Conservation (phyloP, 2,797 vertebrate genomes). For the Forpus xanthops region DNA sequence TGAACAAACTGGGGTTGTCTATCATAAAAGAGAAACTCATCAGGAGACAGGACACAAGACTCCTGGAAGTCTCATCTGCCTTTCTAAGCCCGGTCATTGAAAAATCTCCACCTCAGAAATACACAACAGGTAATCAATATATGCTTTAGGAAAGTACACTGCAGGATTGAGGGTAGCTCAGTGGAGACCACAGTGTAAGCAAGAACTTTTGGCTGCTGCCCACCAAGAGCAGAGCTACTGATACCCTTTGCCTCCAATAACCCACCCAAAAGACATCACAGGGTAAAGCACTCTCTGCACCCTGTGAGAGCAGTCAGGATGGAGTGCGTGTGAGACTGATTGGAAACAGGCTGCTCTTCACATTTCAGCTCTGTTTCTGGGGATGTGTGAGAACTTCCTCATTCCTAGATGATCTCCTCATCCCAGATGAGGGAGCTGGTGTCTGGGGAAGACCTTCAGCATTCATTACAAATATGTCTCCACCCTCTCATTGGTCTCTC, state of each 20-base stretch:
- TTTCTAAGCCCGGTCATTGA: neutral
- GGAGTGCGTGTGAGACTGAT: conserved; percentile 52
- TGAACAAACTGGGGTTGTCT: neutral
- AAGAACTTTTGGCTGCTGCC: neutral
- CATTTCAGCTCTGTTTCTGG: conserved; percentile 42
- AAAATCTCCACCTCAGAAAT: neutral
- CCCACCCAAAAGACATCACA: neutral
- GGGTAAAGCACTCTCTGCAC: conserved; percentile 4
- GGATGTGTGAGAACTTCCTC: conserved; percentile 7
- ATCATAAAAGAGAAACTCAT: neutral
- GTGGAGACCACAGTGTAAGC: neutral
- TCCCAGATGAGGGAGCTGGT: conserved; percentile 54
- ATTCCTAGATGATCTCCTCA: conserved; percentile 62
- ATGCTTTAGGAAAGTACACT: accelerated
- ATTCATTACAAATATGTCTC: conserved; percentile 36
- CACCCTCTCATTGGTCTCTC: conserved; percentile 1
- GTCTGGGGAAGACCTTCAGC: conserved; percentile 62
- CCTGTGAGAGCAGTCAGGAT: neutral
- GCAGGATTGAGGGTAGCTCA: neutral
- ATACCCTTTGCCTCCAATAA: neutral
- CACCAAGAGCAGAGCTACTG: neutral
- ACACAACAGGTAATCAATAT: neutral
- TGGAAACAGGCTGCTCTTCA: conserved; percentile 50
- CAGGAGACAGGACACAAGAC: neutral
- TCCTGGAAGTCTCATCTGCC: neutral